Evolutionary conservation across 2,113 vertebrate species (phyloP).

Genomic region (Bothrops jararaca): DNA sequence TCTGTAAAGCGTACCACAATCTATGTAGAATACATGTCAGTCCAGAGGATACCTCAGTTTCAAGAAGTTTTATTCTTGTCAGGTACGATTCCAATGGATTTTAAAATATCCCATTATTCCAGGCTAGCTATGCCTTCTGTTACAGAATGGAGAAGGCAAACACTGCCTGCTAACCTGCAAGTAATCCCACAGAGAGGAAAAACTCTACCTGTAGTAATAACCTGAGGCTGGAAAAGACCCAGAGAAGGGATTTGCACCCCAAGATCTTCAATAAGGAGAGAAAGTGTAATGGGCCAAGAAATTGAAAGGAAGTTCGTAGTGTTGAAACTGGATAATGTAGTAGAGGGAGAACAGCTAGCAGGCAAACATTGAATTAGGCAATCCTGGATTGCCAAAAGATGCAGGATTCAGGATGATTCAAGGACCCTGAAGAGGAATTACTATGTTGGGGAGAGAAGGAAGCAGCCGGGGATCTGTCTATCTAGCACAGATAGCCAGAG

Average conservation of each 20-base stretch:
- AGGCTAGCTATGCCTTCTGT: background rate
- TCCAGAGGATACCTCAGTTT: background rate
- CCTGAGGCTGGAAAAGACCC: background rate
- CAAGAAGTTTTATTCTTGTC: background rate
- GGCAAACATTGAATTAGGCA: background rate
- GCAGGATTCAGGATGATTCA: background rate
- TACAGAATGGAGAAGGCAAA: background rate
- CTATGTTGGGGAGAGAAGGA: background rate
- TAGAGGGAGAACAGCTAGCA: background rate
- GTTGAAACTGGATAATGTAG: background rate
- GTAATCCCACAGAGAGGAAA: background rate
- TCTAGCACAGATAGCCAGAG: background rate
- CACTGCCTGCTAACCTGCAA: background rate
- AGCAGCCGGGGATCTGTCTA: background rate
- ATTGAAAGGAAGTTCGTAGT: background rate
- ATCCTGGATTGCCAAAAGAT: background rate
- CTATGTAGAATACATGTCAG: background rate
- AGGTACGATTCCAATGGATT: background rate
- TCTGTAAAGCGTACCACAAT: background rate
- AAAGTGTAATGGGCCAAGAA: background rate
- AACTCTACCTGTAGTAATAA: background rate
- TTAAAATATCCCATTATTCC: background rate
- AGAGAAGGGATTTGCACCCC: background rate
- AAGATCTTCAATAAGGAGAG: background rate
- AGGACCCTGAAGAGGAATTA: background rate